phyloP scores from a whole-genome alignment of 92 coral and sea anemone genomes.

The Bergia puertoricense region DNA sequence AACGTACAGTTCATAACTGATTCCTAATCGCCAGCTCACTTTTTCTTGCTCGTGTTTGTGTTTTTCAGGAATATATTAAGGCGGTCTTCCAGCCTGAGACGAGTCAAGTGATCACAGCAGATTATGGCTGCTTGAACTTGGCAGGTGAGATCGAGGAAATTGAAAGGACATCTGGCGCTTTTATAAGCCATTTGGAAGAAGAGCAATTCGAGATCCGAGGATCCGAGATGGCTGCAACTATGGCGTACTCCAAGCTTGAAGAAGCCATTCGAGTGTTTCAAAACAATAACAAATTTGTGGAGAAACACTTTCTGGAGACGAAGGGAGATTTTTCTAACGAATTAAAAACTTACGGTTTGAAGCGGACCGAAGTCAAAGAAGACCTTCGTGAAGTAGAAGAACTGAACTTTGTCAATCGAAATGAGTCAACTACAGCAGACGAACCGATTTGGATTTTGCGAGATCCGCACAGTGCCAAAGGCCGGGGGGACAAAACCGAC shows the following conservation, averaged over 20 bases:
- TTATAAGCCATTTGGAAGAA: conserved; percentile 44
- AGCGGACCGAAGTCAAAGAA: conserved; percentile 44
- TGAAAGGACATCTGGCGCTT: conserved; percentile 53
- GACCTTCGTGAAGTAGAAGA: conserved; percentile 37
- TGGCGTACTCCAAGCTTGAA: conserved; percentile 50
- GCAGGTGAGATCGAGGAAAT: conserved; percentile 54
- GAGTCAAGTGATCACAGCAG: conserved; percentile 31
- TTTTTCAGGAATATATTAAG: conserved; percentile 77
- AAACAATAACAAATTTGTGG: conserved; percentile 27
- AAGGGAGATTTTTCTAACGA: conserved; percentile 8
- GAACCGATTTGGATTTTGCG: conserved; percentile 29
- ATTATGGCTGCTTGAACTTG: conserved; percentile 45
- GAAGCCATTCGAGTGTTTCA: conserved; percentile 31
- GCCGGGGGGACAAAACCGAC: conserved; percentile 23
- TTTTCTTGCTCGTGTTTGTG: conserved; percentile 45
- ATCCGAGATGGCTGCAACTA: conserved; percentile 59
- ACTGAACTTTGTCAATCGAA: conserved; percentile 3
- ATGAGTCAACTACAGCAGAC: not conserved
- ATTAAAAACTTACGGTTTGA: conserved; percentile 42
- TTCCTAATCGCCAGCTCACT: not conserved
- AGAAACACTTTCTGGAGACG: conserved; percentile 43
- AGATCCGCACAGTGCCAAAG: conserved; percentile 7
- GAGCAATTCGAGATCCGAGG: conserved; percentile 61
- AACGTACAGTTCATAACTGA: conserved; percentile 36
- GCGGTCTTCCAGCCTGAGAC: conserved; percentile 68